Conservation (phyloP, 2,888 invertebrate genomes). For the Coleophora deauratella region DNA sequence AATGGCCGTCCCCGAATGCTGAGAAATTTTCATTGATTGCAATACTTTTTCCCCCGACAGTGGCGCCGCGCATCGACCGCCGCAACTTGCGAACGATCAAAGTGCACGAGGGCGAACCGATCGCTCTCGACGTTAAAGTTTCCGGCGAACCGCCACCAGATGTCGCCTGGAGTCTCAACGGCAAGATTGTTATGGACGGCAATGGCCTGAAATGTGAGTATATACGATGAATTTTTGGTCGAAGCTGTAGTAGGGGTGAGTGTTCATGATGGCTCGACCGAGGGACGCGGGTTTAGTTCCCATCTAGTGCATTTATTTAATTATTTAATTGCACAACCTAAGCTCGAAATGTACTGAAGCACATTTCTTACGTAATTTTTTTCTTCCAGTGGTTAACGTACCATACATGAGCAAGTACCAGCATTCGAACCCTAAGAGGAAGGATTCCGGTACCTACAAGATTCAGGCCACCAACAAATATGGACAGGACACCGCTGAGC, state of each 20-base stretch:
- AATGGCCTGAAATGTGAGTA: conserved; percentile 58
- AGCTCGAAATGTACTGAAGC: no score
- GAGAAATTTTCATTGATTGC: no score
- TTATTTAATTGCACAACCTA: no score
- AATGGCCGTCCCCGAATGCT: no score
- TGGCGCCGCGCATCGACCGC: conserved; percentile 97
- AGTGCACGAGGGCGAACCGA: conserved; percentile 93
- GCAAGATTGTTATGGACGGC: conserved; percentile 81
- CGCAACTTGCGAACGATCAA: conserved; percentile 89
- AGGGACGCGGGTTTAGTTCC: no score
- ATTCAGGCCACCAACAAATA: conserved; percentile 90
- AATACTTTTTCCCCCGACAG: conserved; percentile 60
- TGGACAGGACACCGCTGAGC: conserved; percentile 91
- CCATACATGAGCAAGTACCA: conserved; percentile 92
- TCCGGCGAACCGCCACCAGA: conserved; percentile 94
- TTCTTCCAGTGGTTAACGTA: conserved; percentile 80
- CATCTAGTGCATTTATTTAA: no score
- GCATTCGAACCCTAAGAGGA: conserved; percentile 88
- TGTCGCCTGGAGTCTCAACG: conserved; percentile 89
- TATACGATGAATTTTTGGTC: no score
- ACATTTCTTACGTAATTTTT: no score
- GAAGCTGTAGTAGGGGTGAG: no score
- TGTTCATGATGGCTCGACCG: no score
- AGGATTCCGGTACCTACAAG: conserved; percentile 92
- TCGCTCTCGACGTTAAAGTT: conserved; percentile 91